Base-by-base conservation (phyloP, 2,113 vertebrate species). In the Vidua macroura region DNA sequence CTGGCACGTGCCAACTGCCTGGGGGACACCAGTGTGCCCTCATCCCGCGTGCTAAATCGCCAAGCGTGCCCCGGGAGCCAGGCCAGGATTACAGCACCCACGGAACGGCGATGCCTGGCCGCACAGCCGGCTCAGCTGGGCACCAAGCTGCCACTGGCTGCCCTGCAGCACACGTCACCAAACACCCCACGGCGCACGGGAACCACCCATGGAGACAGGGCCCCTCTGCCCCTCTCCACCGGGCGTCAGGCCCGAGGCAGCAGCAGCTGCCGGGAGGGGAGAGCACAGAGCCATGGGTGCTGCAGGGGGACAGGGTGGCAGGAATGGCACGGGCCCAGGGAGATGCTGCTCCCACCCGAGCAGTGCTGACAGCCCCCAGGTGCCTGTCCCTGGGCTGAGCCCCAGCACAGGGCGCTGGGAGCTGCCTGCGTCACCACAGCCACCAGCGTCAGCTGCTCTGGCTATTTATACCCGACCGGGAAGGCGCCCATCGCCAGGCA, bases 391-490 rank as follows among this genome's bases (percentile, higher is more conserved):
- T 22, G 5, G 60, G 83, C 95, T 83, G 39, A 87, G 87, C 73
- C 83, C 72, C 88, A 25, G 52, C 4, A 3, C 2, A 4, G 91
- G 44, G 77, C 0, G 0, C 9, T 17, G 11, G 82, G 88, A 95
- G 76, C 88, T 2, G 28, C 89, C 96, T 69, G 86, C 77, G 46
- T 91, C 95, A 93, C 94, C 53, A 41, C 83, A 90, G 77, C 67
- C 81, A 8, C 25, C 41, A 41, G 48, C 43, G 28, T 97, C 97
- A 97, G 97, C 98, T 98, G 97, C 97, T 97, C 64, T 2, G 8
- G 95, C 91, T 98, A 98, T 98, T 98, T 98, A 98, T 98, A 97
- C 87, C 53, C 58, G 15, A 93, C 91, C 14, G 92, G 92, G 97
- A 74, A 79, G 86, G 97, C 96, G 33, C 95, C 62, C 90, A 97